These are phyloP conservation scores for Monoplex corrugatus DNA, from an alignment of 2,888 invertebrate genomes.

Conservation along the genomic window DNA sequence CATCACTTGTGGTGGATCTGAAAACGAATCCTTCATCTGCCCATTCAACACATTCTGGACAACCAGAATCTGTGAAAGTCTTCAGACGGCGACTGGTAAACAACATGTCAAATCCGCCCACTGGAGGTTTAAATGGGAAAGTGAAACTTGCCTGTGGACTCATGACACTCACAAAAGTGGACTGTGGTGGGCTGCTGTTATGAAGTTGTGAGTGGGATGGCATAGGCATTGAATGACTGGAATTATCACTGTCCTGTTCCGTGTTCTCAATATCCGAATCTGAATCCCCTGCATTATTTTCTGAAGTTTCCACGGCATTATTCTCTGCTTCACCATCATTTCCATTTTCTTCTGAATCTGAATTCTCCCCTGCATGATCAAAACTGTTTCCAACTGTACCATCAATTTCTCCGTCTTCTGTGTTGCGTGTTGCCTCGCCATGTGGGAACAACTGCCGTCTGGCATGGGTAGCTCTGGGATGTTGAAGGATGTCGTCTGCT, in stretches of 20 bases:
- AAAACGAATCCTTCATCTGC: slow-evolving; percentile 54
- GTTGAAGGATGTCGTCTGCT: slow-evolving; percentile 8
- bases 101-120: slow-evolving; percentile 45
- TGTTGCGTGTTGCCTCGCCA: neutral
- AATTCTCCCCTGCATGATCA: neutral
- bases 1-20: slow-evolving; percentile 30
- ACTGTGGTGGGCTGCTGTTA: neutral
- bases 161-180: neutral
- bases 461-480: neutral
- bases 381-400: neutral
- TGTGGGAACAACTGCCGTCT: slow-evolving; percentile 15
- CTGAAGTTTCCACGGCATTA: neutral
- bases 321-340: slow-evolving; percentile 14
- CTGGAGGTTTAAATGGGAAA: slow-evolving; percentile 50
- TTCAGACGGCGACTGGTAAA: slow-evolving; percentile 55
- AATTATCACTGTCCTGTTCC: too few relatives aligned
- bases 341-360: neutral
- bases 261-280: neutral
- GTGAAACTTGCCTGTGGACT: slow-evolving; percentile 30
- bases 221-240: neutral
- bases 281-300: neutral
- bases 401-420: neutral
- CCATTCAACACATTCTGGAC: slow-evolving; percentile 43
- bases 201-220: neutral
- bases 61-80: slow-evolving; percentile 46